Evolutionary conservation across 2,797 vertebrate species (phyloP).

Genomic region (Melanotaenia trifasciata): DNA sequence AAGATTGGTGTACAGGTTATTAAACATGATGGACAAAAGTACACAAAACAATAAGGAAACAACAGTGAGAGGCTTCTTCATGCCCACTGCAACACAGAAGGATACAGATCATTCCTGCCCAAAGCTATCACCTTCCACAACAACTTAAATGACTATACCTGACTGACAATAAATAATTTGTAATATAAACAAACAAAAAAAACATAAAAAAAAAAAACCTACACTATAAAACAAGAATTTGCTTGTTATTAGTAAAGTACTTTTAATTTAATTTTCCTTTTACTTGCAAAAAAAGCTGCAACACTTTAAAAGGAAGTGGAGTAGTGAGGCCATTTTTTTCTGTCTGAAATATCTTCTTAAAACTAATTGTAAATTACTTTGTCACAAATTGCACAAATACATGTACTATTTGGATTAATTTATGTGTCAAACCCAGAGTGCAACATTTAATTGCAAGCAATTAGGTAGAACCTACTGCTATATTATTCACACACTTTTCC

Average conservation of each 20-base stretch:
- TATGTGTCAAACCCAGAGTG: constrained; percentile 59
- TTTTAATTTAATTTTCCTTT: too few species aligned
- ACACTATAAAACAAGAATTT: too few species aligned
- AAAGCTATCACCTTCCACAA: too few species aligned
- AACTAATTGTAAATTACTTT: constrained; percentile 2
- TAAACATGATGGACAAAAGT: too few species aligned
- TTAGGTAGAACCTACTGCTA: constrained; percentile 68
- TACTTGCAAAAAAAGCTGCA: too few species aligned
- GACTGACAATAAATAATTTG: too few species aligned
- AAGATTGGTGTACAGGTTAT: neutral
- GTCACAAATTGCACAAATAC: constrained; percentile 7
- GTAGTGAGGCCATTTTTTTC: neutral
- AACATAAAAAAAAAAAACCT: too few species aligned
- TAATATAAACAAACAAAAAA: too few species aligned
- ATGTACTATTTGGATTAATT: constrained; percentile 24
- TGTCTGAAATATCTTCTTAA: neutral
- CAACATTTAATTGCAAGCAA: constrained; percentile 76
- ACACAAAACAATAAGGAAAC: neutral
- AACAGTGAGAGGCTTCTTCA: neutral
- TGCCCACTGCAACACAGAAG: neutral
- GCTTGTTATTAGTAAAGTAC: too few species aligned
- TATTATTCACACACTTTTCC: constrained; percentile 73
- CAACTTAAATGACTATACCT: too few species aligned
- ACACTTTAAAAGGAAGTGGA: neutral
- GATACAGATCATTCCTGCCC: too few species aligned